Evolutionary conservation across 2,888 invertebrate species (phyloP), one percentile per base, ranked within the genome.

Genomic region (Hedychridium roseum): DNA sequence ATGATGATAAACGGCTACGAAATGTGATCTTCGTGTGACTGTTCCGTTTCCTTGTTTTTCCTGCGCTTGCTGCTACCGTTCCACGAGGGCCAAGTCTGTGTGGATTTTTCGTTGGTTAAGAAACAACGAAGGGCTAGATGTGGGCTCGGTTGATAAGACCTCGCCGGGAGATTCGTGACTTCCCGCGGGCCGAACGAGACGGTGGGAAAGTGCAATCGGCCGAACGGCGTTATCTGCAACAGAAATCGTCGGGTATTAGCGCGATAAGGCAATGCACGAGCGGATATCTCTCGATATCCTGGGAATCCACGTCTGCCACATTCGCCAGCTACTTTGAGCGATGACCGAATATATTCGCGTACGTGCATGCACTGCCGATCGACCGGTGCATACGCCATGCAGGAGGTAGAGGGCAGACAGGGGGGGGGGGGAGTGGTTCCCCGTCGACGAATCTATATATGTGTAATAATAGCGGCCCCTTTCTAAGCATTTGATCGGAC

Each of bases 231-330:
- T 60, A 62, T 60, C 63, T 54, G 57, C 41, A 60, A 59, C 64
- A 64, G 64, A 66, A 66, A 69, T 65, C 65, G 61, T 55, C 57
- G 21, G 28, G 51, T 7, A 3, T 47, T n/a, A n/a, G 57, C 47
- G 54, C 62, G 60, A 64, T 52, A 48, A 57, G 63, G 66, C 61
- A 62, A 57, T 62, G 58, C 49, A 23, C 23, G 23, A 6, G 16
- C 15, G 15, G 12, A 9, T 15, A 16, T 2, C 32, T 9, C n/a
- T 36, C 36, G 23, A 36, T 36, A 16, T 9, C 16, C 32, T 15
- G 7, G 7, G 31, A 7, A 32, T 16, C 3, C 16, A 16, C 16
- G 32, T 15, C 32, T 32, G 14, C 16, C 9, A 15, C 14, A 14
- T 15, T 9, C 15, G 15, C 32, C 9, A 17, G 16, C 16, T 17